Percentiles rank a stretch among this genome's conserved stretches.
Evolutionary conservation across 2,113 vertebrate species (phyloP).

Genomic region (Galeopterus variegatus): DNA sequence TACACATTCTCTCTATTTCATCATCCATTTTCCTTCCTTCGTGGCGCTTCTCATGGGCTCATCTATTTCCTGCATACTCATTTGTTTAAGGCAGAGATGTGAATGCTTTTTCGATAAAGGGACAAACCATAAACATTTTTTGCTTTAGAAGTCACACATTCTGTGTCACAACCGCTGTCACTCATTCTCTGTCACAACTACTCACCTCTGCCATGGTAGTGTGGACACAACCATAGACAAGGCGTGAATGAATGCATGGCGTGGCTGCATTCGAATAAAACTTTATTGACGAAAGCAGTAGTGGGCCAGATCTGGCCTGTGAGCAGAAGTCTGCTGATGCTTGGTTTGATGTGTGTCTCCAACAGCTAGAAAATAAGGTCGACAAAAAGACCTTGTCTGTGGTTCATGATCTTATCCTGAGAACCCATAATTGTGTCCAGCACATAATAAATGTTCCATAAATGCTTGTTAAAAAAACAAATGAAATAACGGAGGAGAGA

Average conservation of each 20-base stretch:
- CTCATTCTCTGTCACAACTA: fast-evolving
- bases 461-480: too few species aligned
- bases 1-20: too few species aligned
- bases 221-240: fast-evolving
- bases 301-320: not conserved
- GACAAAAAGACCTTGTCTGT: not conserved
- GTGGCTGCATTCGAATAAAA: not conserved
- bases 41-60: not conserved
- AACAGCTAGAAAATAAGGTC: not conserved
- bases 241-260: not conserved
- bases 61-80: not conserved
- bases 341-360: not conserved
- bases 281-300: not conserved
- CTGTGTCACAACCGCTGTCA: too few species aligned
- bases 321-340: not conserved
- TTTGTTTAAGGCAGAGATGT: not conserved
- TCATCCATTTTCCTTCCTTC: not conserved
- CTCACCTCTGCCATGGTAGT: fast-evolving
- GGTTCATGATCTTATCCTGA: not conserved
- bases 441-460: too few species aligned
- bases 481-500: too few species aligned
- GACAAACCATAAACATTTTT: too few species aligned
- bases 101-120: not conserved
- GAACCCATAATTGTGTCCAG: not conserved
- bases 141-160: too few species aligned